These are phyloP conservation scores for Tanaodytes sp. DNA, from an alignment of 2,888 invertebrate genomes.

Conservation along the genomic window DNA sequence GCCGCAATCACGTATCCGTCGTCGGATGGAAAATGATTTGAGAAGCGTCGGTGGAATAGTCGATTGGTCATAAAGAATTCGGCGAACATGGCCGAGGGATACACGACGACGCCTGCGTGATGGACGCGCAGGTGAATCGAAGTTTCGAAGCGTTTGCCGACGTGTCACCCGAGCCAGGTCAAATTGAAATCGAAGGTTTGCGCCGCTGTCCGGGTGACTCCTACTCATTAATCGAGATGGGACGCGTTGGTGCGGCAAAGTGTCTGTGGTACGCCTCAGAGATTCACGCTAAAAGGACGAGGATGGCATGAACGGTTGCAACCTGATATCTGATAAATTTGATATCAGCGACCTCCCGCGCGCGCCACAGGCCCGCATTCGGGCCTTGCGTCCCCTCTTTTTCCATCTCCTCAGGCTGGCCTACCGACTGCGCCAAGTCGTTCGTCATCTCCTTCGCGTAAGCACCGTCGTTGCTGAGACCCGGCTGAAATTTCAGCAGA, in stretches of 20 bases:
- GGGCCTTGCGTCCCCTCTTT: conserved; percentile 39
- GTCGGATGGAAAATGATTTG: background rate
- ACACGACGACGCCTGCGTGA: conserved; percentile 55
- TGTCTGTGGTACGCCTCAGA: conserved; percentile 53
- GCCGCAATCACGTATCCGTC: too few species aligned
- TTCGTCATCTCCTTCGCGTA: too few species aligned
- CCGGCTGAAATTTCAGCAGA: conserved; percentile 56
- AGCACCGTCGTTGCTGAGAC: conserved; percentile 30
- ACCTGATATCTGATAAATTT: conserved; percentile 70
- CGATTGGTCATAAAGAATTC: conserved; percentile 12
- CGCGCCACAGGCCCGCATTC: conserved; percentile 61
- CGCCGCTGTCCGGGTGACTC: conserved; percentile 32
- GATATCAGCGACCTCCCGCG: conserved; percentile 68
- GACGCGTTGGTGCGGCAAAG: conserved; percentile 66
- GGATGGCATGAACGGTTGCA: conserved; percentile 63
- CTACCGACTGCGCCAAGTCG: too few species aligned
- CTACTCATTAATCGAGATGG: conserved; percentile 47
- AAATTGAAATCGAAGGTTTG: conserved; percentile 53
- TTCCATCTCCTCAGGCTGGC: conserved; percentile 24
- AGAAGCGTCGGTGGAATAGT: background rate
- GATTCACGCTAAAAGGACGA: conserved; percentile 61
- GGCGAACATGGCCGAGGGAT: conserved; percentile 22
- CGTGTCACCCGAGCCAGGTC: conserved; percentile 52
- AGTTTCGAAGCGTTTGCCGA: conserved; percentile 41
- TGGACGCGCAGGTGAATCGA: conserved; percentile 56